Conservation (phyloP, 2,888 invertebrate species). For the Psylliodes chrysocephalus region DNA sequence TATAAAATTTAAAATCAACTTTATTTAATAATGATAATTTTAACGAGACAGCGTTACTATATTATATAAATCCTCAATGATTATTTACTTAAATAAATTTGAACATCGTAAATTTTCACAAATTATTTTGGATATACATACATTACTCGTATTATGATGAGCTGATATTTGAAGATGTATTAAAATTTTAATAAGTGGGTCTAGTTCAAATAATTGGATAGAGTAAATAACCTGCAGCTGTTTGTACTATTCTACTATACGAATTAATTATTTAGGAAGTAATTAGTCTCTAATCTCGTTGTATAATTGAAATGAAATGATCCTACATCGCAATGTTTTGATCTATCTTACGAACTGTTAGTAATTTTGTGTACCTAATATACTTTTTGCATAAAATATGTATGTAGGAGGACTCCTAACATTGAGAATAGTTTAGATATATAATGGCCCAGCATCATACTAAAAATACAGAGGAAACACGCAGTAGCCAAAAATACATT, state of each 20-base stretch:
- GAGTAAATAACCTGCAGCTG: background rate
- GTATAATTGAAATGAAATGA: conserved; percentile 6
- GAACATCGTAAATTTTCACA: conserved; percentile 6
- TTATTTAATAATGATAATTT: background rate
- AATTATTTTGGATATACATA: conserved; percentile 6
- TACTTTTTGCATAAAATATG: conserved; percentile 20
- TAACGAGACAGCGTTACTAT: background rate
- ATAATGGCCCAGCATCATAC: conserved; percentile 45
- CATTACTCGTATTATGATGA: background rate
- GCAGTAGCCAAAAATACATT: conserved; percentile 43
- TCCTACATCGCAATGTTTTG: background rate
- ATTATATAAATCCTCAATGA: background rate
- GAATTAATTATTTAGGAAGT: conserved; percentile 1
- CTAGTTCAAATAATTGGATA: background rate
- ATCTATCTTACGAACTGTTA: background rate
- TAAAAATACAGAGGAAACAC: conserved; percentile 44
- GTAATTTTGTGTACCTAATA: conserved; percentile 1
- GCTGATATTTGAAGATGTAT: background rate
- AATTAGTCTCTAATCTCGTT: background rate
- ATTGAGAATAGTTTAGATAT: conserved; percentile 49
- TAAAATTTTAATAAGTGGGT: background rate
- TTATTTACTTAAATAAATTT: conserved; percentile 5
- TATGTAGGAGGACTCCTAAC: conserved; percentile 48
- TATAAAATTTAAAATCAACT: no score
- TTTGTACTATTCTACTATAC: no score